Percentiles rank a stretch among this genome's conserved stretches.
Evolutionary conservation across 2,797 vertebrate species (phyloP).

Genomic region (Columba guinea): DNA sequence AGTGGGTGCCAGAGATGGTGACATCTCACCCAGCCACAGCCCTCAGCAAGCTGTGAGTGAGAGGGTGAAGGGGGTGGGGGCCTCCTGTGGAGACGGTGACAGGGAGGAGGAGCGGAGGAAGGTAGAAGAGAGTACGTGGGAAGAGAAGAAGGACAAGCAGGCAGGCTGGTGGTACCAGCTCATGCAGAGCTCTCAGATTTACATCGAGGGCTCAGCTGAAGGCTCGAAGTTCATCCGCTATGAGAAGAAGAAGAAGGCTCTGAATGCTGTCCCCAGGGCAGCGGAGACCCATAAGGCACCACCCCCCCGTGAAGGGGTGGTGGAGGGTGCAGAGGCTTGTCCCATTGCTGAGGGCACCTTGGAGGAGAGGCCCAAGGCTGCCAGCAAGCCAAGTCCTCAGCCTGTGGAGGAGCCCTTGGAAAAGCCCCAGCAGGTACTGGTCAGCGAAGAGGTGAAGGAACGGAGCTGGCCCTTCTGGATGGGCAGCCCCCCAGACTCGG

Average conservation of each 20-base stretch:
- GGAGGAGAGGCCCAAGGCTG: slow-evolving; percentile 5
- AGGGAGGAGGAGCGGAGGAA: slow-evolving; percentile 45
- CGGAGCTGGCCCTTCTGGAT: slow-evolving; percentile 87
- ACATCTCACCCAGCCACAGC: slow-evolving; percentile 4
- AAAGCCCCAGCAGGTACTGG: slow-evolving; percentile 50
- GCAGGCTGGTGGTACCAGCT: slow-evolving; percentile 98
- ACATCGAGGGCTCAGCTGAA: slow-evolving; percentile 88
- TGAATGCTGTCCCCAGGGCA: slow-evolving; percentile 21
- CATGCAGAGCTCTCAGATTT: slow-evolving; percentile 98
- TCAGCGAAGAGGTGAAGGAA: slow-evolving; percentile 54
- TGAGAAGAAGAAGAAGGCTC: slow-evolving; percentile 80
- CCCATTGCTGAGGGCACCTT: slow-evolving; percentile 71
- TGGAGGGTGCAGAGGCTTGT: slow-evolving; percentile 91
- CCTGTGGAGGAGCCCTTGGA: neutral
- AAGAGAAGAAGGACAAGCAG: slow-evolving; percentile 82
- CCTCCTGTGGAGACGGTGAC: slow-evolving; percentile 73
- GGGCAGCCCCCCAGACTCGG: slow-evolving; percentile 93
- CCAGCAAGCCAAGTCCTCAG: slow-evolving; percentile 5
- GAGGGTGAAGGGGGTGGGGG: slow-evolving; percentile 77
- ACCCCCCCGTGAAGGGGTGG: slow-evolving; percentile 89
- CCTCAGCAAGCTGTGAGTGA: slow-evolving; percentile 4
- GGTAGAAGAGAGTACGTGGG: slow-evolving; percentile 43
- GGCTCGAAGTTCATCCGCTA: slow-evolving; percentile 85
- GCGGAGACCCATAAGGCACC: slow-evolving; percentile 72
- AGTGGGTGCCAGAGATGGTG: neutral